Evolutionary conservation across 2,113 vertebrate species (phyloP).

Genomic region (Callithrix jacchus): DNA sequence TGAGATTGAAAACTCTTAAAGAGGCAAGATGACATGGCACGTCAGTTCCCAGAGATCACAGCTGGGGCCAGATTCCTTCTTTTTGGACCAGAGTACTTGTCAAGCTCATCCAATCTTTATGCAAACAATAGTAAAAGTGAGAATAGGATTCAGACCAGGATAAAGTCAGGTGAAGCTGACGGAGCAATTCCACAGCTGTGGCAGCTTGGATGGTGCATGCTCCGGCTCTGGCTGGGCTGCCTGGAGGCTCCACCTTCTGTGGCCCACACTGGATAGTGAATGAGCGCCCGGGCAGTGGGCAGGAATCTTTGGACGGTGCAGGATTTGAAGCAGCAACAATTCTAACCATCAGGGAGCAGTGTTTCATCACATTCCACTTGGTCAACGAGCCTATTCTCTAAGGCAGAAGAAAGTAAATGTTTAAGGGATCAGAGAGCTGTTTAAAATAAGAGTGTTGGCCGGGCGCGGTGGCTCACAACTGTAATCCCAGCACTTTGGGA

Average conservation of each 20-base stretch:
- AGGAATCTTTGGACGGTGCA: not conserved
- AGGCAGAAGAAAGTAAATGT: not conserved
- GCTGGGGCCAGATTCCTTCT: not conserved
- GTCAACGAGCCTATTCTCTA: not conserved
- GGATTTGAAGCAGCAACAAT: not conserved
- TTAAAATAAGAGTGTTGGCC: not conserved
- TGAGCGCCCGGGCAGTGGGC: too few relatives aligned
- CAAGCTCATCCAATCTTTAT: not conserved
- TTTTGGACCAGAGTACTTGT: not conserved
- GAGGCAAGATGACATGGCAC: not conserved
- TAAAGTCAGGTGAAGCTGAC: not conserved
- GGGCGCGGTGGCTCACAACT: too few relatives aligned
- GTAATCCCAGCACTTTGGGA: too few relatives aligned
- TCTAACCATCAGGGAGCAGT: conserved; percentile 1
- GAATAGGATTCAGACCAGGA: not conserved
- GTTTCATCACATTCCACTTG: not conserved
- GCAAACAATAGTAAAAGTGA: not conserved
- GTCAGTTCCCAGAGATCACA: not conserved
- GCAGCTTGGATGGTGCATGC: fast-evolving
- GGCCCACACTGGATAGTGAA: fast-evolving
- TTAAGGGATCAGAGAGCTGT: not conserved
- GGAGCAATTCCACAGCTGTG: fast-evolving
- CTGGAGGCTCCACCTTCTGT: fast-evolving
- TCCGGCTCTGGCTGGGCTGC: fast-evolving
- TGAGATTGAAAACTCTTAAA: not conserved